Evolutionary conservation across 1,140 invertebrate species (phyloP).

Genomic region (Temnothorax longispinosus): DNA sequence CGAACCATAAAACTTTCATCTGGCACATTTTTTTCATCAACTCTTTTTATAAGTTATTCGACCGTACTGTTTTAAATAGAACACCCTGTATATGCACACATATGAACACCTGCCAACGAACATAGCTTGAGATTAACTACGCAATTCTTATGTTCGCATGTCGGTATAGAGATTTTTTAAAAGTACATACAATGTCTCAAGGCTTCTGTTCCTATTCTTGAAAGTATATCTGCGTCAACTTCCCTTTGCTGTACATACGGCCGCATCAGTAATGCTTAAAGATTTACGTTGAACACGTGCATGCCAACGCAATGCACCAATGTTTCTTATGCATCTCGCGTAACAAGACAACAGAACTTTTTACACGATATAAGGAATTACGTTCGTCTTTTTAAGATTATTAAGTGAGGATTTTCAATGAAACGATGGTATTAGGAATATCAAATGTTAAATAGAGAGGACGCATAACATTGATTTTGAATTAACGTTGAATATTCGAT

Average conservation of each 20-base stretch:
- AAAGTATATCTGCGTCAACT: slow-evolving; percentile 51
- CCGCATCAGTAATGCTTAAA: slow-evolving; percentile 76
- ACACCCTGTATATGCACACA: neutral
- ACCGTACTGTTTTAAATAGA: too few species aligned
- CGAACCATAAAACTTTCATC: too few species aligned
- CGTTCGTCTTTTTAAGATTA: neutral
- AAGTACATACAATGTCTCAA: slow-evolving; percentile 36
- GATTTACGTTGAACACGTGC: slow-evolving; percentile 80
- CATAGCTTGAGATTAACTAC: slow-evolving; percentile 1
- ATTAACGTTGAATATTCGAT: slow-evolving; percentile 40
- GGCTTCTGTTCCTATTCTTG: slow-evolving; percentile 69
- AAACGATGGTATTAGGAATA: neutral
- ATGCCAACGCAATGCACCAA: slow-evolving; percentile 50
- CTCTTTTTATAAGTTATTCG: too few species aligned
- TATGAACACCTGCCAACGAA: neutral
- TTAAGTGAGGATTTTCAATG: neutral
- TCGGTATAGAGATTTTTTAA: slow-evolving; percentile 24
- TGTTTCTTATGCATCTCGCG: slow-evolving; percentile 74
- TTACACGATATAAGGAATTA: slow-evolving; percentile 77
- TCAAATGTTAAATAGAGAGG: neutral
- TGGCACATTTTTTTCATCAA: too few species aligned
- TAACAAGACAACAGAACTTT: slow-evolving; percentile 82
- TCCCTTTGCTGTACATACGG: slow-evolving; percentile 38
- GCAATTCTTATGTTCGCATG: slow-evolving; percentile 11
- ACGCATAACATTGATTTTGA: neutral